Evolutionary conservation across 2,797 vertebrate genomes (phyloP).

Genomic region (Enteromius treurensis): DNA sequence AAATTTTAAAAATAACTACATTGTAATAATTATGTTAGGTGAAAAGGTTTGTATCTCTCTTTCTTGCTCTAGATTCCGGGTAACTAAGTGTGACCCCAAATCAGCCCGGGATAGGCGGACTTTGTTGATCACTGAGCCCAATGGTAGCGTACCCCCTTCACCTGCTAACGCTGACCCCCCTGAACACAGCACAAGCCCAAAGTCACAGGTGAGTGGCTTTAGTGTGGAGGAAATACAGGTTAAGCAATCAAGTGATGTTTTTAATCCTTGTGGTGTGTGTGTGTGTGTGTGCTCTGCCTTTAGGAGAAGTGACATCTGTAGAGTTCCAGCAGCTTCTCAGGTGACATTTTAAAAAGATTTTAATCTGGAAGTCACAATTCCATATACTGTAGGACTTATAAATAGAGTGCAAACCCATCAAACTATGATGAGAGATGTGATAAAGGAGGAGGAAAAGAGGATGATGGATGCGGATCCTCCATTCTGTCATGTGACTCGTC

Average conservation of each 20-base stretch:
- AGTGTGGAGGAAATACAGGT: background rate
- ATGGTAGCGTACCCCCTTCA: constrained; percentile 75
- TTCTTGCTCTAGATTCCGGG: constrained; percentile 84
- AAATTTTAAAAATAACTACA: no score
- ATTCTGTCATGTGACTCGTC: background rate
- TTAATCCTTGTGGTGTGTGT: background rate
- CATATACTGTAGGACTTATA: background rate
- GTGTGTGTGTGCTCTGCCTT: constrained; percentile 9
- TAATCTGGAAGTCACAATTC: constrained; percentile 40
- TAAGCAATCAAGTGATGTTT: background rate
- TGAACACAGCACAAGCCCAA: constrained; percentile 68
- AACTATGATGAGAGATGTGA: background rate
- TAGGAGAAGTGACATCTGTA: constrained; percentile 43
- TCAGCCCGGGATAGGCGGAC: constrained; percentile 79
- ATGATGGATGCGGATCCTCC: background rate
- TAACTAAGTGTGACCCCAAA: constrained; percentile 91
- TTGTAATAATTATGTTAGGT: no score
- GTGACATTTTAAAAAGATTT: constrained; percentile 52
- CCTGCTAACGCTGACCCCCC: constrained; percentile 67
- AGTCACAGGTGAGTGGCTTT: constrained; percentile 69
- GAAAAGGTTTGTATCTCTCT: background rate
- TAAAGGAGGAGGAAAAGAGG: background rate
- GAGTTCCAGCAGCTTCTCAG: background rate
- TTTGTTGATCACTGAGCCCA: constrained; percentile 78
- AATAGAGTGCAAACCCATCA: background rate